Evolutionary conservation across 2,113 vertebrate genomes (phyloP), one percentile per base, ranked within the genome.

Genomic region (Cygnus atratus): DNA sequence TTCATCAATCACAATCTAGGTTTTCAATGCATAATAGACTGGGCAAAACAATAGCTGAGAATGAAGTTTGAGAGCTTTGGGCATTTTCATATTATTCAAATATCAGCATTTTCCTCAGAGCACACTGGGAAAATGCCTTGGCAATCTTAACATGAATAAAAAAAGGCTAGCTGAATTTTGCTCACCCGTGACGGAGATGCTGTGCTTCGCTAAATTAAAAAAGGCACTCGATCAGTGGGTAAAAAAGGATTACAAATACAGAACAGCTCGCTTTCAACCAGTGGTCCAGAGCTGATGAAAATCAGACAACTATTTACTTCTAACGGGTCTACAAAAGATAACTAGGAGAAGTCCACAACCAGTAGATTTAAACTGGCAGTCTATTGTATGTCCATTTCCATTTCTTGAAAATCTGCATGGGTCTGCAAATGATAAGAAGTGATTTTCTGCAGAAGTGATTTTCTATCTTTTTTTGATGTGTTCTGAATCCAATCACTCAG

Each of bases 41-140:
- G 6, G 65, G 48, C 83, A 95, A 97, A 97, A 96, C 84, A 95
- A 96, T 87, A 95, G 93, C 67, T 79, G 78, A 94, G 84, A 92
- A 93, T 35, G 25, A 94, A 73, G 80, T 96, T 89, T 80, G 88
- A 95, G 92, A 85, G 84, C 78, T 93, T 68, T 74, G 62, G 58
- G 62, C 65, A 77, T 94, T 94, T 95, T 11, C 87, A 2, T 90
- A 90, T 90, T 90, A 90, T 86, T 93, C 66, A 91, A 92, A 85
- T 91, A 93, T 80, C 13, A 0, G 76, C 52, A 78, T 92, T 95
- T 91, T 85, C 70, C 71, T 84, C 77, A 74, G 70, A 94, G 72
- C 70, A 88, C 65, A 61, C 59, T 74, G 85, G 72, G 80, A 85
- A 96, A 96, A 88, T 31, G 91, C 86, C 82, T 28, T 44, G 57